Conservation (phyloP, 2,888 invertebrate species). For the Beris chalybata region DNA sequence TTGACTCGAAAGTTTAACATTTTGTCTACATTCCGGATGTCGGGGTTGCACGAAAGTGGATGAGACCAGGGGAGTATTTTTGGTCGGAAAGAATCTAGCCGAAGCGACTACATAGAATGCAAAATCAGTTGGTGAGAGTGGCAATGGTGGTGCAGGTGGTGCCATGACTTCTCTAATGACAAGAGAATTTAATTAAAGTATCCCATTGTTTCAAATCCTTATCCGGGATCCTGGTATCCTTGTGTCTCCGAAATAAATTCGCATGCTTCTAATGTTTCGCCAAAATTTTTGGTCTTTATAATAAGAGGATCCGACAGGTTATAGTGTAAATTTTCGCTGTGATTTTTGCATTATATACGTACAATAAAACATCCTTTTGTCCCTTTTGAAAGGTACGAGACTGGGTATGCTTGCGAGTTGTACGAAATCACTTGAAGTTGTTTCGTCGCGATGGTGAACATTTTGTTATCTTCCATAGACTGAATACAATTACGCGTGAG, state of each 20-base stretch:
- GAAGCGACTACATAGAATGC: slow-evolving; percentile 17
- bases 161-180: slow-evolving; percentile 1
- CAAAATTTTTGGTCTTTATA: too few relatives aligned
- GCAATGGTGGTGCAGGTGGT: neutral
- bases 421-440: too few relatives aligned
- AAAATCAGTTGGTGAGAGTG: slow-evolving; percentile 16
- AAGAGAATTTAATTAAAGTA: slow-evolving; percentile 31
- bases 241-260: too few relatives aligned
- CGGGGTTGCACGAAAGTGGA: neutral
- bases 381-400: too few relatives aligned
- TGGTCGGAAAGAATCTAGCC: slow-evolving; percentile 7
- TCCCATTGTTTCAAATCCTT: slow-evolving; percentile 15
- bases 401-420: too few relatives aligned
- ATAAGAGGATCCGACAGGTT: too few relatives aligned
- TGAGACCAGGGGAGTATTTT: neutral
- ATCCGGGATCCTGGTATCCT: slow-evolving; percentile 5
- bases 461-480: neutral
- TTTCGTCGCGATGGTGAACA: too few relatives aligned
- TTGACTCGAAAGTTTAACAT: neutral
- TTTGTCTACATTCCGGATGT: slow-evolving; percentile 15
- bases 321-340: too few relatives aligned
- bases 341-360: too few relatives aligned
- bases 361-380: too few relatives aligned
- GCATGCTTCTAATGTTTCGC: too few relatives aligned
- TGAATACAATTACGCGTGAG: neutral